Base-by-base conservation (phyloP, 2,113 vertebrate genomes). In the Oncorhynchus gorbuscha region DNA sequence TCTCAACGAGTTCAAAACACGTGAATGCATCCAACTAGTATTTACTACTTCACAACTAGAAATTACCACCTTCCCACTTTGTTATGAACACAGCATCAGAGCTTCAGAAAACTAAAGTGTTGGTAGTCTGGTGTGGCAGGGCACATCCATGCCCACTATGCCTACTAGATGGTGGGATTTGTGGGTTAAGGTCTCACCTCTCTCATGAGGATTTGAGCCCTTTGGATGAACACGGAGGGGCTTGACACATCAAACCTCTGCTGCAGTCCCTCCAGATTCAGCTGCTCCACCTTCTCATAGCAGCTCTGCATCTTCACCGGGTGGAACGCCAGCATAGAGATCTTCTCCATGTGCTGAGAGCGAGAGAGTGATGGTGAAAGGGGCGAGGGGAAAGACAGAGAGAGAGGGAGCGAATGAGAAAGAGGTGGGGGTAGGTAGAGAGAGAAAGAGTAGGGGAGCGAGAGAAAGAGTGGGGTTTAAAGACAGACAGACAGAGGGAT, bases 301-400 rank as follows among this genome's bases (percentile, higher is more conserved):
- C 96, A 96, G 22, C 94, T 94, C 89, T 98, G 96, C 98, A 99
- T 99, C 93, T 99, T 99, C 74, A 99, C 94, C 0, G 98, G 97
- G 84, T 99, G 97, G 90, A 95, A 98, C 1, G 97, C 97, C 80
- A 99, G 93, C 93, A 97, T 96, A 73, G 96, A 96, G 69, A 99
- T 92, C 87, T 94, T 96, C 83, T 97, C 96, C 97, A 99, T 96
- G 88, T 97, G 92, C 98, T 99, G 87, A 58, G 39, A 45, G 9
- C 99, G 87, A 58, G 39, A 45, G 39, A 45, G 39, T 45, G 39
- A 45, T 45, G 39, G 9, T 45, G 39, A 45, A 9, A 12, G 39
- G 39, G 45, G 51, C 14, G 69, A 28, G 20, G 26, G 58, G 24
- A 66, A 30, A 1, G 5, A 67, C 2, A 4, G 22, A 45, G 0